Evolutionary conservation across 2,113 vertebrate species (phyloP), one percentile per base, ranked within the genome.

Genomic region (Apodemus speciosus): DNA sequence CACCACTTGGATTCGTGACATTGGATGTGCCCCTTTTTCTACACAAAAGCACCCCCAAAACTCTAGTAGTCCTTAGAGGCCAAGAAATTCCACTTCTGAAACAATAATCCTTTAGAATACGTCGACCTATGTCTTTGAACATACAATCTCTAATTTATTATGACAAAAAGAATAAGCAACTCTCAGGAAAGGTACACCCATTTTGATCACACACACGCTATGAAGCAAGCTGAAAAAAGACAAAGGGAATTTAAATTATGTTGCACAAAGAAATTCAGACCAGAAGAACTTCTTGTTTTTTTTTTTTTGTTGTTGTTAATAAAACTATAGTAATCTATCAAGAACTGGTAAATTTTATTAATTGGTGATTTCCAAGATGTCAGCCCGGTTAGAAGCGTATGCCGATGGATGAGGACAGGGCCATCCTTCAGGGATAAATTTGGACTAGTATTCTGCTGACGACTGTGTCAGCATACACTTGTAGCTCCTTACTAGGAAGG

Each of bases 81-180:
- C 93, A 94, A 35, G 46, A 91, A 92, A 72, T 88, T 85, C 18
- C 60, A 16, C 49, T 64, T 68, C 49, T 9, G 71, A 58, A 89
- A 71, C 38, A 32, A 91, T 51, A 93, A 68, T 1, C 1, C 35
- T 93, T 93, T 75, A 88, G 88, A 96, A 83, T 90, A 92, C 79
- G 86, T 94, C 73, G 25, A 89, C 10, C 1, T 21, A 3, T 38
- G 58, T 64, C 35, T 89, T 71, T 89, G 18, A 91, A 89, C 69
- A 23, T 49, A 71, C 56, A 77, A 88, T 89, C 93, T 93, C 15
- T 90, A 85, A 72, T 84, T 85, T 89, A 69, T 10, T 32, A 30
- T 85, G 27, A 38, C 81, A 60, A 90, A 90, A 89, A 49, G 6
- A 92, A 88, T 64, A 84, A 88, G 9, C 20, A 73, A 40, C 27